phyloP scores from a whole-genome alignment of 2,113 vertebrate species.

The Melanotaenia duboulayi region DNA sequence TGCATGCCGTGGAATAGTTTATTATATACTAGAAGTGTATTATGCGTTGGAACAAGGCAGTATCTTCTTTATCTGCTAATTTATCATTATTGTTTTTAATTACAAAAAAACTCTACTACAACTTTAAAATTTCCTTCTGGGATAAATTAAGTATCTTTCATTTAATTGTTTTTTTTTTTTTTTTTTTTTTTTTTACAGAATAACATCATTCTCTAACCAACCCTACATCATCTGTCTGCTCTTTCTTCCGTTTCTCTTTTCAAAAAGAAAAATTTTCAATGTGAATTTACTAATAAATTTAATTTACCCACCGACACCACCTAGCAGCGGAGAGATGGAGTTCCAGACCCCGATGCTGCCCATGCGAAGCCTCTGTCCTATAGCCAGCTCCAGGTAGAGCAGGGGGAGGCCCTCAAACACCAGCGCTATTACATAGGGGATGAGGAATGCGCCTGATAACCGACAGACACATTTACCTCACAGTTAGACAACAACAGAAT shows the following conservation, averaged over 20 bases:
- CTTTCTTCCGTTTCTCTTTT: neutral
- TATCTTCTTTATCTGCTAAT: no score
- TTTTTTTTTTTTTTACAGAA: no score
- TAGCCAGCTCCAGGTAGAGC: slow-evolving; percentile 89
- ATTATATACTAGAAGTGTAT: no score
- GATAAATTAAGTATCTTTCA: no score
- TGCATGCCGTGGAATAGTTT: no score
- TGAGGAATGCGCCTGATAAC: slow-evolving; percentile 90
- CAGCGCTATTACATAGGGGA: slow-evolving; percentile 89
- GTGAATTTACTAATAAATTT: no score
- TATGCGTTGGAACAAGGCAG: no score
- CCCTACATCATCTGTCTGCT: neutral
- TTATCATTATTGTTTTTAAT: no score
- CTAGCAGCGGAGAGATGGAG: slow-evolving; percentile 86
- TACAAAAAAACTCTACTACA: no score
- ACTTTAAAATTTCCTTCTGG: no score
- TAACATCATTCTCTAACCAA: no score
- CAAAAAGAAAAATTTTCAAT: neutral
- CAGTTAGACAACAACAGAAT: neutral
- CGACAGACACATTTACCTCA: neutral
- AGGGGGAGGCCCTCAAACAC: slow-evolving; percentile 90
- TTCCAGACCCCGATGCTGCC: slow-evolving; percentile 90
- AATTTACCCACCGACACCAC: slow-evolving; percentile 84
- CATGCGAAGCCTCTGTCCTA: slow-evolving; percentile 88
- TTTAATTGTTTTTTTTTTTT: no score